Base-by-base conservation (phyloP, 2,888 invertebrate genomes). In the Heliconius charithonia region DNA sequence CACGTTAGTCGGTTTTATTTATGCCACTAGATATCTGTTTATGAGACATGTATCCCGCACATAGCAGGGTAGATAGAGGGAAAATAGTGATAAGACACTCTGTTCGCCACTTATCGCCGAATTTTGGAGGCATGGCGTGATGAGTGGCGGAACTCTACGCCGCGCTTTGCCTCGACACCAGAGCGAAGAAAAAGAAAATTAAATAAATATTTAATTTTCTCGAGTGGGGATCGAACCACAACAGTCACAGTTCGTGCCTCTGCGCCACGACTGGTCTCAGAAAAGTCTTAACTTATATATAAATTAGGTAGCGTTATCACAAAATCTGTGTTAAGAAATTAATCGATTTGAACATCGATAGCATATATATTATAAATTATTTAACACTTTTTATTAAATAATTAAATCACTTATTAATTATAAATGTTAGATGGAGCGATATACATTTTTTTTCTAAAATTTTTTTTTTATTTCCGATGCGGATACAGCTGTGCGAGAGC, bases 391-490 rank as follows among this genome's bases (percentile, higher is more conserved):
- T 51, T 10, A 22, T 10, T 66, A 32, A 66, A 32, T 66, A 32
- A 37, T 67, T 67, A 22, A 37, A 37, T 67, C 10, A 66, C 7
- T 22, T 25, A 63, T 32, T 66, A 32, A 66, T 66, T 67, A 67
- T 37, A 37, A 51, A n/a, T 67, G n/a, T 67, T 37, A 67, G 10
- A 69, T 41, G 25, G 7, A 69, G 69, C 25, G 4, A 41, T 69
- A 12, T 22, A 51, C 3, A 22, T 19, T 12, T 12, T 59, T 56
- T 56, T 59, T 59, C n/a, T 12, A n/a, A 59, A n/a, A 59, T 59
- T 69, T 69, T 69, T 66, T 67, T 69, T 45, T 69, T 25, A 69
- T 69, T 69, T 69, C 69, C 69, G 69, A 69, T 41, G 25, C 69
- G 69, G 69, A 69, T 69, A 69, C 69, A 69, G 41, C 45, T 69